phyloP scores from a whole-genome alignment of 2,888 invertebrate species.

The Caenorhabditis virilis region DNA sequence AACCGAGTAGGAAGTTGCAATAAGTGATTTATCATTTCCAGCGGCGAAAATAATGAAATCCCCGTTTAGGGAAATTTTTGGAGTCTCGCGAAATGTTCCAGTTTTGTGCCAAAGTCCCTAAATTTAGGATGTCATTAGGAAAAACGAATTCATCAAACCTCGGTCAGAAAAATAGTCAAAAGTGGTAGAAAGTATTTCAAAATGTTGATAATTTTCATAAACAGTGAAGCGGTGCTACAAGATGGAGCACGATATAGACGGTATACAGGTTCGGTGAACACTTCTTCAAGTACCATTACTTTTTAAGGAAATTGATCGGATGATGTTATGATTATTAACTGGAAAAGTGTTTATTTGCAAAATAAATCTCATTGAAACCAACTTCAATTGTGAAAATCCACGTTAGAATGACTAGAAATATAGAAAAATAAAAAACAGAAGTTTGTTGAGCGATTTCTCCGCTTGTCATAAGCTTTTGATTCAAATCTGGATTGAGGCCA shows the following conservation, averaged over 20 bases:
- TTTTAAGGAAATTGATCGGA: neutral
- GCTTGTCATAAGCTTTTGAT: neutral
- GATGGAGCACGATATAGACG: constrained; percentile 25
- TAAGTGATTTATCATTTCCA: constrained; percentile 19
- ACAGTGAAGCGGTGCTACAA: constrained; percentile 30
- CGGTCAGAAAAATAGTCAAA: constrained; percentile 18
- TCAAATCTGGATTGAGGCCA: no score
- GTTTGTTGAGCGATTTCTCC: constrained; percentile 12
- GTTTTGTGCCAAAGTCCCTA: constrained; percentile 46
- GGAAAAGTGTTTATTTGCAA: constrained; percentile 1
- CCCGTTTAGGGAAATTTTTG: constrained; percentile 29
- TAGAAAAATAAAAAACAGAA: constrained; percentile 14
- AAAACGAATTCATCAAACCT: constrained; percentile 6
- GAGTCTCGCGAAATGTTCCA: constrained; percentile 34
- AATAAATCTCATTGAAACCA: neutral
- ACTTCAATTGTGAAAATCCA: constrained; percentile 32
- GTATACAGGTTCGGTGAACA: constrained; percentile 33
- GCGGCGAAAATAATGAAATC: constrained; percentile 25
- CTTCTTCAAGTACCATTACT: constrained; percentile 20
- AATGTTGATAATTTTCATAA: constrained; percentile 22
- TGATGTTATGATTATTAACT: neutral
- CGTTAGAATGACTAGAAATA: constrained; percentile 17
- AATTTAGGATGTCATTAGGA: neutral
- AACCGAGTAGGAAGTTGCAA: constrained; percentile 21
- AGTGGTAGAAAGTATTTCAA: constrained; percentile 23